Conservation (phyloP, 2,888 invertebrate species). For the Noctua pronuba region DNA sequence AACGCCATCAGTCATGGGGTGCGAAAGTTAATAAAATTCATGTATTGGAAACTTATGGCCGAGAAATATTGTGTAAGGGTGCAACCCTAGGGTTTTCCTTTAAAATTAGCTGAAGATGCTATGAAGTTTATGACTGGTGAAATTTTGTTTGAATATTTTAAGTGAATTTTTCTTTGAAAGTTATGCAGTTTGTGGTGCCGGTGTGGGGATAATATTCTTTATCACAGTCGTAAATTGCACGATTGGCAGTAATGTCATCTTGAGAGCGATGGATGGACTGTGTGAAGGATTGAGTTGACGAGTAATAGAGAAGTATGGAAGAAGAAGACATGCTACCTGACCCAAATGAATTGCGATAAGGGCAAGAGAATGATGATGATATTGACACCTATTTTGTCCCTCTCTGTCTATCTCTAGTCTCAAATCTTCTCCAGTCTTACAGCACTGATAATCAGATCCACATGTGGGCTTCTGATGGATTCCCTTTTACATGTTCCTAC, state of each 20-base stretch:
- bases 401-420: background rate
- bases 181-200: constrained; percentile 32
- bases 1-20: constrained; percentile 78
- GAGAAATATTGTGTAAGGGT: constrained; percentile 87
- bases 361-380: too few species aligned
- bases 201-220: constrained; percentile 4
- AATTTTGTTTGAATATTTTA: constrained; percentile 69
- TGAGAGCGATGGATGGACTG: background rate
- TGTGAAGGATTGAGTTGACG: too few species aligned
- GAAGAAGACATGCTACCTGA: too few species aligned
- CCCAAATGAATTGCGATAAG: too few species aligned
- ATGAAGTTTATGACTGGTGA: constrained; percentile 68
- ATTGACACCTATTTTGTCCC: background rate
- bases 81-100: constrained; percentile 82
- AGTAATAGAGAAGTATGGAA: too few species aligned
- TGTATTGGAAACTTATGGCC: constrained; percentile 90
- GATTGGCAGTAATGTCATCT: background rate
- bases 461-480: background rate
- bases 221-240: constrained; percentile 8
- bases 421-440: background rate
- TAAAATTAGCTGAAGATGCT: constrained; percentile 73
- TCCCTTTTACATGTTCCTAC: background rate
- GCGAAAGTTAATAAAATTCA: constrained; percentile 90
- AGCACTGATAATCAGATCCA: background rate
- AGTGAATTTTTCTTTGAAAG: constrained; percentile 54